Evolutionary conservation across 2,113 vertebrate species (phyloP).

Genomic region (Spizaetus ornatus): DNA sequence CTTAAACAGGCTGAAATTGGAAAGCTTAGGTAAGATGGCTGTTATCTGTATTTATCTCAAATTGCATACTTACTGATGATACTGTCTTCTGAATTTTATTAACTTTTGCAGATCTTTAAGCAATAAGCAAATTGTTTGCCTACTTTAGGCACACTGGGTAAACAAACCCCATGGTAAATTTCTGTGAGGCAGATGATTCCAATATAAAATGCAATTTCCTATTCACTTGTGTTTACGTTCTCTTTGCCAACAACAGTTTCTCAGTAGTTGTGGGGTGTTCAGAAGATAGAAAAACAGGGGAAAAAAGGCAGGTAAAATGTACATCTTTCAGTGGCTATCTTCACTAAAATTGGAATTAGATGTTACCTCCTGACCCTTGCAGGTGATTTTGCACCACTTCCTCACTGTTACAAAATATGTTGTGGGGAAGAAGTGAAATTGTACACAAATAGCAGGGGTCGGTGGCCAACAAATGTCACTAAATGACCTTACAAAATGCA

Average conservation of each 20-base stretch:
- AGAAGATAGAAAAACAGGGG: not conserved
- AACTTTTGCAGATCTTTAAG: slow-evolving; percentile 34
- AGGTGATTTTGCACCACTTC: not conserved
- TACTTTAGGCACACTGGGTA: not conserved
- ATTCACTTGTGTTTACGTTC: rapidly evolving
- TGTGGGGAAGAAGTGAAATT: not conserved
- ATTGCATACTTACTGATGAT: not conserved
- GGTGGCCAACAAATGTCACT: not conserved
- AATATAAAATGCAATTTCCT: not conserved
- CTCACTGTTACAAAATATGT: not conserved
- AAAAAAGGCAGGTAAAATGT: not conserved
- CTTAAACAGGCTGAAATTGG: slow-evolving; percentile 41
- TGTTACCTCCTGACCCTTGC: not conserved
- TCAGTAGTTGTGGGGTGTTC: not conserved
- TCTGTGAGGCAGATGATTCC: not conserved
- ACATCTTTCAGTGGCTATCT: not conserved
- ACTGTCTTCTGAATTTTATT: slow-evolving; percentile 48
- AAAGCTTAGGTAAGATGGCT: slow-evolving; percentile 12
- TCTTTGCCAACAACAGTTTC: not conserved
- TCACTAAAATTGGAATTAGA: not conserved
- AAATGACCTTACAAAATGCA: not conserved
- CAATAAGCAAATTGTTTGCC: slow-evolving; percentile 31
- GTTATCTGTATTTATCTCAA: not conserved
- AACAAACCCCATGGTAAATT: not conserved
- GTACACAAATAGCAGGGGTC: not conserved